Conservation (phyloP, 2,113 vertebrate species). For the Ornithorhynchus anatinus region DNA sequence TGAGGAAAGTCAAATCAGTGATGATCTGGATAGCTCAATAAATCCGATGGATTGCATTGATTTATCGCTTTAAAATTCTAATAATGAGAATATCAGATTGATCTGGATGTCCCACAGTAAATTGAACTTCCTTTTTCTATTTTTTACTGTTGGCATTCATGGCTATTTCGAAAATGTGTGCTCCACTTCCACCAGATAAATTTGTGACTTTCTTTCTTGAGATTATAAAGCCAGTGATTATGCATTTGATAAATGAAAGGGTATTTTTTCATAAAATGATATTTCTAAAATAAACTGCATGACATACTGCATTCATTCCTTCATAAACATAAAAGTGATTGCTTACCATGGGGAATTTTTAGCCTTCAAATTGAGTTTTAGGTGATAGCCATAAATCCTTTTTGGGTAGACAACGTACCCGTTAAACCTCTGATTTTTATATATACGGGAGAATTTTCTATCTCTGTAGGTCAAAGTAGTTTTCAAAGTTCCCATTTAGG, state of each 20-base stretch:
- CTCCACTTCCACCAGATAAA: too few relatives aligned
- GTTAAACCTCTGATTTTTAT: background rate
- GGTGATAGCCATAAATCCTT: background rate
- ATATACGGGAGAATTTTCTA: background rate
- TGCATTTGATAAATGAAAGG: background rate
- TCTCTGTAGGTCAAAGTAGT: background rate
- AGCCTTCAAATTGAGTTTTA: background rate
- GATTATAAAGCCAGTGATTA: too few relatives aligned
- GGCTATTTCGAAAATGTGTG: too few relatives aligned
- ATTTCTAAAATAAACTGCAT: background rate
- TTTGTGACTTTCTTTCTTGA: too few relatives aligned
- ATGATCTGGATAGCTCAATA: too few relatives aligned
- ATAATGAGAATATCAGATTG: too few relatives aligned
- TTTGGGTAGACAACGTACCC: background rate
- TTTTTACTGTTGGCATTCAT: too few relatives aligned
- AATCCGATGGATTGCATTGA: too few relatives aligned
- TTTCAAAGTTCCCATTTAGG: slow-evolving; percentile 18
- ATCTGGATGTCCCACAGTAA: too few relatives aligned
- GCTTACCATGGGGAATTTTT: background rate
- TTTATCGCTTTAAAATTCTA: too few relatives aligned
- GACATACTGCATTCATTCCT: background rate
- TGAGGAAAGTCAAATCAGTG: too few relatives aligned
- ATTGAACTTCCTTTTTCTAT: too few relatives aligned
- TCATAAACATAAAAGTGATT: background rate
- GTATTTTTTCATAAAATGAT: background rate